Percentiles rank a stretch among this genome's conserved stretches.
phyloP scores from a whole-genome alignment of 30 jellyfish, hydroid and myxozoan species.

The Chironex yamaguchii region DNA sequence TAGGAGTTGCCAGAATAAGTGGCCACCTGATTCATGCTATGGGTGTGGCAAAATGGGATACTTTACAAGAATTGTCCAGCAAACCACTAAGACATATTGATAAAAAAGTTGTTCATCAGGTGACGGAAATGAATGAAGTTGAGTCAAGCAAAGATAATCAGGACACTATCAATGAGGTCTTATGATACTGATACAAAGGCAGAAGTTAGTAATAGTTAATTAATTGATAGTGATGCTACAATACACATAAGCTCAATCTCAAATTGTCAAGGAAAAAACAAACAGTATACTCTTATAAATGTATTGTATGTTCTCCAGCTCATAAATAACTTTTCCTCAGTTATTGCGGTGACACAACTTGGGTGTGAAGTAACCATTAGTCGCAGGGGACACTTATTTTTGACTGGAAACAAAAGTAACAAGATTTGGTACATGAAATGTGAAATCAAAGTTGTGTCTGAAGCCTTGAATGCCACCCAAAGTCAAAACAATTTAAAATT shows the following conservation, averaged over 20 bases:
- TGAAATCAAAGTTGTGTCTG: too few relatives aligned
- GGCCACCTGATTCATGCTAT: conserved; percentile 24
- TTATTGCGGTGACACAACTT: conserved; percentile 23
- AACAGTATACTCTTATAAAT: neutral
- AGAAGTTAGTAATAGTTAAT: neutral
- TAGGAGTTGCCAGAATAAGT: too few relatives aligned
- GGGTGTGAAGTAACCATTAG: conserved; percentile 15
- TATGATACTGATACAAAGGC: conserved; percentile 23
- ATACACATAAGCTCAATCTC: neutral
- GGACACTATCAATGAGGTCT: neutral
- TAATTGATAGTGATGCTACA: conserved; percentile 20
- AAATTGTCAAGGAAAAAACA: neutral
- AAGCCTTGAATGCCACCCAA: too few relatives aligned
- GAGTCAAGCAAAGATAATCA: conserved; percentile 5
- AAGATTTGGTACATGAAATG: too few relatives aligned
- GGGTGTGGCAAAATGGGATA: conserved; percentile 30
- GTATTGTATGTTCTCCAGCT: conserved; percentile 7
- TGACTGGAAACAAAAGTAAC: too few relatives aligned
- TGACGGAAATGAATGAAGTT: neutral
- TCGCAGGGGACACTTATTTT: too few relatives aligned
- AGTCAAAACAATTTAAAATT: too few relatives aligned
- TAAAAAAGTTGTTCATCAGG: conserved; percentile 5
- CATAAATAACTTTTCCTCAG: conserved; percentile 15
- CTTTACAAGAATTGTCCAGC: conserved; percentile 15
- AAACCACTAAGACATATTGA: conserved; percentile 1